These are phyloP conservation scores for Ariolimax columbianus DNA, from an alignment of 2,888 invertebrate species.

Conservation along the genomic window DNA sequence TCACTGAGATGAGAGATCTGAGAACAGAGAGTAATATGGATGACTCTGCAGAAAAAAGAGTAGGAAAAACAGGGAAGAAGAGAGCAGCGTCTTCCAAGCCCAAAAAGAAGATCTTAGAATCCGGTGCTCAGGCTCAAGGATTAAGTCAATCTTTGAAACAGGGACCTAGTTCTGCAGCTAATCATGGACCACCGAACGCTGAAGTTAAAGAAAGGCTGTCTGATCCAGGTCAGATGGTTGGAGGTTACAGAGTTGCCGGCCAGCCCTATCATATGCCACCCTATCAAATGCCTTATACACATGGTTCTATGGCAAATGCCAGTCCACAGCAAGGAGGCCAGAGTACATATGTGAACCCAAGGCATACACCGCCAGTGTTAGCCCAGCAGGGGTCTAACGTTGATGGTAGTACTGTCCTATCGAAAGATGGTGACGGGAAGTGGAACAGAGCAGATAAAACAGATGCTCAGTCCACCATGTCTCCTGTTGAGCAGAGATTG, in stretches of 20 bases:
- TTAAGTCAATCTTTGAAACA: background rate
- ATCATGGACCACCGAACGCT: background rate
- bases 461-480: background rate
- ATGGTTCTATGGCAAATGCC: slow-evolving; percentile 1
- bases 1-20: background rate
- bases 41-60: background rate
- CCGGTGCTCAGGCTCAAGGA: background rate
- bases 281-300: slow-evolving; percentile 38
- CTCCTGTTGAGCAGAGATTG: slow-evolving; percentile 14
- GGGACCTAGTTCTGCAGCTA: background rate
- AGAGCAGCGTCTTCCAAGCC: slow-evolving; percentile 2
- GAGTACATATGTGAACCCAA: slow-evolving; percentile 11
- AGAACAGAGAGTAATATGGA: slow-evolving; percentile 7
- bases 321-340: slow-evolving; percentile 2
- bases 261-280: slow-evolving; percentile 32
- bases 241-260: background rate
- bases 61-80: slow-evolving; percentile 15
- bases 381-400: slow-evolving; percentile 2
- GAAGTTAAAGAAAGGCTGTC: background rate
- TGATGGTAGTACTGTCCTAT: background rate
- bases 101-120: slow-evolving; percentile 17
- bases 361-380: slow-evolving; percentile 4
- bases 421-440: background rate
- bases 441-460: background rate
- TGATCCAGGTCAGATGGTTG: background rate